Base-by-base conservation (phyloP, 2,797 vertebrate species). In the Schizopygopsis malacanthus region DNA sequence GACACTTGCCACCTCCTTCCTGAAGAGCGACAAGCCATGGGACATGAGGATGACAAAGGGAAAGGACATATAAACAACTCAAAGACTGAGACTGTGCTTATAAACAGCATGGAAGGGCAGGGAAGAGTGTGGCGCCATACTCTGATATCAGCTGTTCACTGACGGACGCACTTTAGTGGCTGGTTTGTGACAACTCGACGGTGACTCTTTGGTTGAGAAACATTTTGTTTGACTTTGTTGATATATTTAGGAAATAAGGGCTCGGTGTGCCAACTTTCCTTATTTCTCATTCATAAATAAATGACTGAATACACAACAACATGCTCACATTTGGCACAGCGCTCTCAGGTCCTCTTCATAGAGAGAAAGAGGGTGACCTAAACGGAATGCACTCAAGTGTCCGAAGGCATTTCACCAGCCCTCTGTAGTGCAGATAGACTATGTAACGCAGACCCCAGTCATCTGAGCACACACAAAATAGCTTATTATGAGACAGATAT, bases 31-130 rank as follows among this genome's bases (percentile, higher is more conserved):
- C 33, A 72, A 15, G 41, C 28, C 63, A 59, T 50, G 45, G 43
- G 28, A 75, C 12, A 2, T 18, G 33, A 52, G 54, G n/a, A 61
- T 71, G 81, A 90, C 82, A 90, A 90, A 84, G 85, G 89, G 59
- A 82, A 33, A 76, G 50, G 61, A 75, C 43, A 75, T 20, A 85
- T 25, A 85, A 73, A 72, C 65, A 83, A 56, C 39, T 79, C 9
- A 54, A 41, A 77, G 41, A 90, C 90, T 86, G 90, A 92, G 89
- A 92, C 88, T 90, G 73, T 90, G 90, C 76, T 67, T 90, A 91
- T 88, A 89, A 91, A 91, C 91, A 90, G 85, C 88, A 93, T 91
- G 84, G 89, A 90, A 88, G 85, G 92, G 90, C 91, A 92, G 92
- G 91, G 89, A 91, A 85, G 82, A 87, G 86, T 86, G 59, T 86